A percentile compares a stretch with the other conserved stretches of the same genome.
phyloP scores from a whole-genome alignment of 1,140 invertebrate genomes.

The Geopemphigus sp. region DNA sequence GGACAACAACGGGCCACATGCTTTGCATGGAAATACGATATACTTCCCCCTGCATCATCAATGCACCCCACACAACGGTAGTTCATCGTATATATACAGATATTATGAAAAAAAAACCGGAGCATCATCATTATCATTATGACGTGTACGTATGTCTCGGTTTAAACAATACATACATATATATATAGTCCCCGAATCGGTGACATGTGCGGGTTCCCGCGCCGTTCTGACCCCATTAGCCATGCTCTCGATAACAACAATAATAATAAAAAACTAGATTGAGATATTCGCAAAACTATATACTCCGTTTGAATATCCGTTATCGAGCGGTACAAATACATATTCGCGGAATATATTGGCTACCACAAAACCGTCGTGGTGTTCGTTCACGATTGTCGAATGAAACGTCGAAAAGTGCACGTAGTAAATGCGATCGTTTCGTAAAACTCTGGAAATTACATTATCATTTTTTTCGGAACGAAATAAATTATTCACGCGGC shows the following conservation, averaged over 20 bases:
- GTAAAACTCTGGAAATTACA: background rate
- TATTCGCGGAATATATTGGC: too few species aligned
- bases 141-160: constrained; percentile 29
- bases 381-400: too few species aligned
- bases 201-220: constrained; percentile 39
- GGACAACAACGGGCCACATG: constrained; percentile 49
- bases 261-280: background rate
- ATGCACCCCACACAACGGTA: constrained; percentile 24
- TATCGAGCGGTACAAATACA: too few species aligned
- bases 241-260: background rate
- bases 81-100: constrained; percentile 32
- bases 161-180: constrained; percentile 31
- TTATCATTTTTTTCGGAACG: background rate
- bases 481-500: background rate
- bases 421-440: too few species aligned
- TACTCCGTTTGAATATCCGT: too few species aligned
- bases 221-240: constrained; percentile 25
- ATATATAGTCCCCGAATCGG: background rate
- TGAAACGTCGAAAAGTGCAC: too few species aligned
- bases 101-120: constrained; percentile 35
- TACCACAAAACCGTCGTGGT: too few species aligned
- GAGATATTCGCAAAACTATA: constrained; percentile 4
- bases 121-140: constrained; percentile 49
- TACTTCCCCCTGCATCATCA: constrained; percentile 38
- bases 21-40: constrained; percentile 48